phyloP scores from a whole-genome alignment of 2,888 invertebrate genomes.

The Drosophila anomelani region DNA sequence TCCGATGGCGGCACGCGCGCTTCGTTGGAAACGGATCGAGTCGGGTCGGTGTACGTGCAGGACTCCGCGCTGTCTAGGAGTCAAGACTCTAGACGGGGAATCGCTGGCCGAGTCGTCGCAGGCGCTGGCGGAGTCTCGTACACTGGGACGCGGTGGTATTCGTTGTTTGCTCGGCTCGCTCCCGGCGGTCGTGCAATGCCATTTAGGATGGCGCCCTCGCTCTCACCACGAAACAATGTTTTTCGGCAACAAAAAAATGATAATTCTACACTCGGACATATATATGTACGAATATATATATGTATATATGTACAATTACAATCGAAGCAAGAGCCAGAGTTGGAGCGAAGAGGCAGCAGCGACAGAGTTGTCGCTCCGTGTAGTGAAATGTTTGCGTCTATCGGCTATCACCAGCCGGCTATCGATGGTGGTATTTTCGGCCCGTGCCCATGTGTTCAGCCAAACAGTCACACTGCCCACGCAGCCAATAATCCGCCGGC shows the following conservation, averaged over 20 bases:
- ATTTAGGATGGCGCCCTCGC: constrained; percentile 67
- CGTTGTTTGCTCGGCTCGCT: constrained; percentile 62
- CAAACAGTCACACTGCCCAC: constrained; percentile 22
- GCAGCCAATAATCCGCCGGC: constrained; percentile 2
- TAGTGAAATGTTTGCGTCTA: constrained; percentile 18
- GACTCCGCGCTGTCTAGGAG: constrained; percentile 27
- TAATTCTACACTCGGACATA: constrained; percentile 46
- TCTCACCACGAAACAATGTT: constrained; percentile 64
- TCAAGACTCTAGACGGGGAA: constrained; percentile 6
- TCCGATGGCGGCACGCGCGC: constrained; percentile 21
- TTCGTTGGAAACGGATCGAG: constrained; percentile 1
- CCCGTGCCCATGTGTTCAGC: constrained; percentile 5
- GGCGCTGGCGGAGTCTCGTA: constrained; percentile 46
- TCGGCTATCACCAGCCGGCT: constrained; percentile 5
- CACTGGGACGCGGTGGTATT: constrained; percentile 62
- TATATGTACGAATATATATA: constrained; percentile 43
- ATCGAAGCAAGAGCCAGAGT: constrained; percentile 40
- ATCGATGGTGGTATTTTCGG: constrained; percentile 18
- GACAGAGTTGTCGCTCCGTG: constrained; percentile 29
- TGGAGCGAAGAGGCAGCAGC: constrained; percentile 36
- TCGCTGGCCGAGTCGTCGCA: constrained; percentile 8
- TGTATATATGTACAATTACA: constrained; percentile 45
- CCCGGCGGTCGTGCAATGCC: constrained; percentile 66
- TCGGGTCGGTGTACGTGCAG: constrained; percentile 6
- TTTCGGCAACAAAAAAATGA: constrained; percentile 57